These are phyloP conservation scores for Perca fluviatilis DNA, from an alignment of 2,113 vertebrate species.

Conservation along the genomic window DNA sequence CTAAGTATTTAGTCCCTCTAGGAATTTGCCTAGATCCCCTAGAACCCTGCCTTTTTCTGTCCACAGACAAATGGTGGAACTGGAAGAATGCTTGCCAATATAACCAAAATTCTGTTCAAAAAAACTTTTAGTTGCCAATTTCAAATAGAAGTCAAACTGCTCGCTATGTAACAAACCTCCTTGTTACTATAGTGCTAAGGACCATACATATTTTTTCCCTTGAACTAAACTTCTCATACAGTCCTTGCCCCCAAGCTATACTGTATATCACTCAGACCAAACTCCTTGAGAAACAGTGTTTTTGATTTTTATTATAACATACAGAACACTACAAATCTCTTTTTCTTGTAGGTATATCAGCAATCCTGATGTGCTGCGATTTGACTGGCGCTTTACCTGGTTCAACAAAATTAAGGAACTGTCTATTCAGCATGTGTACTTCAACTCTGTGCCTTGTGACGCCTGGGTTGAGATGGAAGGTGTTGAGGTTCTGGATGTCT, in stretches of 20 bases:
- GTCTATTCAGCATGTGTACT: constrained; percentile 85
- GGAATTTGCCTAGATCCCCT: too few relatives aligned
- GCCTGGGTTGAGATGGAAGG: constrained; percentile 84
- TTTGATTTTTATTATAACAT: neutral
- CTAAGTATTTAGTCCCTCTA: too few relatives aligned
- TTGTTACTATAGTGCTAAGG: neutral
- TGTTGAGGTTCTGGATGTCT: constrained; percentile 79
- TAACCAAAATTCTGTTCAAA: neutral
- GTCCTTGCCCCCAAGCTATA: neutral
- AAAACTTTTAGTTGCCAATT: neutral
- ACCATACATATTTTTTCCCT: neutral
- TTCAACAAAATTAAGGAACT: constrained; percentile 81
- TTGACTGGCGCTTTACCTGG: constrained; percentile 91
- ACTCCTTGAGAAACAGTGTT: neutral
- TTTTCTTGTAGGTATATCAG: constrained; percentile 85
- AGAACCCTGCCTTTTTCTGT: neutral
- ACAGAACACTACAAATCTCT: neutral
- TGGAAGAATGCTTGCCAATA: neutral
- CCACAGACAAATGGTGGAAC: neutral
- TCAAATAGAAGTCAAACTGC: neutral
- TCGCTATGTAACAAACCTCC: neutral
- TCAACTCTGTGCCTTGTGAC: constrained; percentile 88
- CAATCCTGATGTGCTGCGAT: constrained; percentile 89
- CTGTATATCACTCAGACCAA: neutral
- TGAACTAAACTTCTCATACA: neutral